Percentiles rank a stretch among this genome's conserved stretches.
Evolutionary conservation across 2,797 vertebrate species (phyloP).

Genomic region (Artibeus lituratus): DNA sequence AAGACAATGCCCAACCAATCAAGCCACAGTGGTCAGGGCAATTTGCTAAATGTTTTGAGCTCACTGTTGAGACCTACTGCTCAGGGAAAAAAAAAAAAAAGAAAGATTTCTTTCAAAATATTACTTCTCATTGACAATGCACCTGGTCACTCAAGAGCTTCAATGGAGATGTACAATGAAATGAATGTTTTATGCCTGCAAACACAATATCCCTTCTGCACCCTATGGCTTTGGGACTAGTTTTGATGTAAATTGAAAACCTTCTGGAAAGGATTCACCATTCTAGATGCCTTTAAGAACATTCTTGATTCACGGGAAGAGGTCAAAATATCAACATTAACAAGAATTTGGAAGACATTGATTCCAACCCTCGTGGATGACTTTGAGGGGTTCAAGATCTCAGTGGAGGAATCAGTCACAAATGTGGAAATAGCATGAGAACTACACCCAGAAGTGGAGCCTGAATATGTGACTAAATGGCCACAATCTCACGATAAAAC

Average conservation of each 20-base stretch:
- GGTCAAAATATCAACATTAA: neutral
- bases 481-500: neutral
- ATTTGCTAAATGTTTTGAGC: neutral
- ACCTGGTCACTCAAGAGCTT: neutral
- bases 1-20: too few species aligned
- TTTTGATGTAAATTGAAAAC: neutral
- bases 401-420: neutral
- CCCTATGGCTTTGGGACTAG: neutral
- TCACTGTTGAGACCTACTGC: neutral
- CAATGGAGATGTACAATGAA: neutral
- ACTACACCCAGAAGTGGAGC: neutral
- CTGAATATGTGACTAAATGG: neutral
- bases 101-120: neutral
- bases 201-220: neutral
- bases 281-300: neutral
- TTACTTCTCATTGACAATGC: neutral
- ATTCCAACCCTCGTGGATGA: neutral
- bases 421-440: neutral
- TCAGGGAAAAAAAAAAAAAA: neutral
- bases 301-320: neutral
- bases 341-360: neutral
- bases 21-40: too few species aligned
- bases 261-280: neutral
- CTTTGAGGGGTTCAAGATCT: neutral
- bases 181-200: neutral